phyloP scores from a whole-genome alignment of 2,888 invertebrate genomes.

The Hypomecis atomaria region DNA sequence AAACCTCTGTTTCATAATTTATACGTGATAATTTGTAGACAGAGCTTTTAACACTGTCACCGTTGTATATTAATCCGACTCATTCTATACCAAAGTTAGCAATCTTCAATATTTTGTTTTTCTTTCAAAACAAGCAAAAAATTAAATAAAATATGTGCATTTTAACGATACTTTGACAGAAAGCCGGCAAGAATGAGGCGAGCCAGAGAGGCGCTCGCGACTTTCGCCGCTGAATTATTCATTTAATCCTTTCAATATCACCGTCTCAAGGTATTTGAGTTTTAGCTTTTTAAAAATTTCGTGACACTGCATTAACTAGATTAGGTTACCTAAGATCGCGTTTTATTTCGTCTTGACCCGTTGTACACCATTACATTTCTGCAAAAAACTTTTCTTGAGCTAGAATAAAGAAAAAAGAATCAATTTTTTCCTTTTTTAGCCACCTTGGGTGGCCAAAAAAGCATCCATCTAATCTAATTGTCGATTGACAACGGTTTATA shows the following conservation, averaged over 20 bases:
- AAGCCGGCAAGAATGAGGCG: conserved; percentile 61
- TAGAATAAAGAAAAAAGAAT: too few relatives aligned
- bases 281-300: conserved; percentile 57
- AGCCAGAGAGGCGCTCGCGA: conserved; percentile 62
- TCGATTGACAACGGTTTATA: too few relatives aligned
- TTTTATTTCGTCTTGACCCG: neutral
- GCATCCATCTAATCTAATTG: too few relatives aligned
- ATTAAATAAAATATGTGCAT: conserved; percentile 68
- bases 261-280: conserved; percentile 59
- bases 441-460: too few relatives aligned
- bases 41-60: neutral
- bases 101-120: conserved; percentile 47
- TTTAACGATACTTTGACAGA: conserved; percentile 67
- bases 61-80: neutral
- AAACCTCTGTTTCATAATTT: too few relatives aligned
- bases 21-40: too few relatives aligned
- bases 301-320: conserved; percentile 52
- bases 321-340: conserved; percentile 9
- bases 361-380: neutral
- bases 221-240: conserved; percentile 73
- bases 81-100: conserved; percentile 32
- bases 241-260: conserved; percentile 77
- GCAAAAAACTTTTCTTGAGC: neutral
- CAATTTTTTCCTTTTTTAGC: too few relatives aligned
- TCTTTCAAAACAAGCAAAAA: conserved; percentile 51